Conservation (phyloP, 2,113 vertebrate genomes). For the Erinaceus europaeus region DNA sequence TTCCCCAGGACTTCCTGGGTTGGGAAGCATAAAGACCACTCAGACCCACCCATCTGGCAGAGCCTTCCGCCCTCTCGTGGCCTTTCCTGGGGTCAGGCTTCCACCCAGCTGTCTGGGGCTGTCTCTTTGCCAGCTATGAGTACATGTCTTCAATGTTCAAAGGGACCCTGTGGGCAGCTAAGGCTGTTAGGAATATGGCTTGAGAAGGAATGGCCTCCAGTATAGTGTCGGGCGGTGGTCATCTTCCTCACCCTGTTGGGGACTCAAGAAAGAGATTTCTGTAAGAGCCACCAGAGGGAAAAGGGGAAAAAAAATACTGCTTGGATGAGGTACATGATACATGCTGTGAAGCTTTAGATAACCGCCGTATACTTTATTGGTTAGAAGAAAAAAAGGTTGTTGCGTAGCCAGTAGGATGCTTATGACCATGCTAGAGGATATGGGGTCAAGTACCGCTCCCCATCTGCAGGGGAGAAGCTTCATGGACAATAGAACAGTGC, state of each 20-base stretch:
- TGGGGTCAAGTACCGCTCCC: too few relatives aligned
- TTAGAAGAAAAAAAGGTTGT: too few relatives aligned
- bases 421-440: too few relatives aligned
- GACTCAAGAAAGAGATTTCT: not conserved
- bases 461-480: too few relatives aligned
- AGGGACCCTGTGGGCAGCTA: not conserved
- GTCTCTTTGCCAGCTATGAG: not conserved
- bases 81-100: not conserved
- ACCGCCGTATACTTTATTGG: too few relatives aligned
- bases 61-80: not conserved
- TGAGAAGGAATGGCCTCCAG: not conserved
- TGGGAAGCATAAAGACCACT: not conserved
- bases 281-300: not conserved
- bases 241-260: not conserved
- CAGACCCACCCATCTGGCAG: not conserved
- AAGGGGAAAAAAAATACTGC: not conserved
- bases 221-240: not conserved
- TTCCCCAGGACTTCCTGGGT: too few relatives aligned
- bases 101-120: too few relatives aligned
- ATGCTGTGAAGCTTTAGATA: too few relatives aligned
- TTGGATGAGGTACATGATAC: not conserved
- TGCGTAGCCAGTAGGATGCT: too few relatives aligned
- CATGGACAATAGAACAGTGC: too few relatives aligned
- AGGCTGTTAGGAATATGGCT: not conserved
- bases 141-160: rapidly evolving